Evolutionary conservation across 2,888 invertebrate genomes (phyloP).

Genomic region (Lepidochitona cinerea): DNA sequence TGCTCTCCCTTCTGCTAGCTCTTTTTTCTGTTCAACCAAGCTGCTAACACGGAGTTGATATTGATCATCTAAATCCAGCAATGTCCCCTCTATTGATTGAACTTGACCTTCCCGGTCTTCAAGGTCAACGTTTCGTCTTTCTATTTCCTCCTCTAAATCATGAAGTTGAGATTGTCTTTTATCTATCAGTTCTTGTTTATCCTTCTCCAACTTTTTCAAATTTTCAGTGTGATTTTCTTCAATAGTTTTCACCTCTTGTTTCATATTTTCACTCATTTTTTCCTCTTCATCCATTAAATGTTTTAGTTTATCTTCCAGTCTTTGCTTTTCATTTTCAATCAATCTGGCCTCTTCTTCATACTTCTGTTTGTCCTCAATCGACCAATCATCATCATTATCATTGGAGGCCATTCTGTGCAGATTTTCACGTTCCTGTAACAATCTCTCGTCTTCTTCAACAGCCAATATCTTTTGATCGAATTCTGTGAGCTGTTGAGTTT

Average conservation of each 20-base stretch:
- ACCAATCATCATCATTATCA: slow-evolving; percentile 16
- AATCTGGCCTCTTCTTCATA: slow-evolving; percentile 15
- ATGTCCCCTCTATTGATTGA: slow-evolving; percentile 68
- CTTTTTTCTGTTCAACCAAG: not conserved
- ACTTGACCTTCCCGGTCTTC: slow-evolving; percentile 49
- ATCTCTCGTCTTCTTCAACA: not conserved
- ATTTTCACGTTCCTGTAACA: not conserved
- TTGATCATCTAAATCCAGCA: not conserved
- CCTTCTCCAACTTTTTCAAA: slow-evolving; percentile 5
- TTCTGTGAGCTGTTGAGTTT: not conserved
- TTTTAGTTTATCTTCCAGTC: not conserved
- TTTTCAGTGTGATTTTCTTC: slow-evolving; percentile 44
- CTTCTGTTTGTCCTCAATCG: slow-evolving; percentile 40
- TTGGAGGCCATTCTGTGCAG: not conserved
- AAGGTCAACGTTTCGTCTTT: slow-evolving; percentile 74
- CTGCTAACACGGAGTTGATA: not conserved
- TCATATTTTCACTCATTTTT: not conserved
- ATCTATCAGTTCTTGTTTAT: slow-evolving; percentile 1
- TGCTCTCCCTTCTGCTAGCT: not conserved
- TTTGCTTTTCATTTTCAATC: not conserved
- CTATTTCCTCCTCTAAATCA: slow-evolving; percentile 53
- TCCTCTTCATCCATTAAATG: not conserved
- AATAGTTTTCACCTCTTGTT: slow-evolving; percentile 47
- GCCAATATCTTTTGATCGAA: not conserved
- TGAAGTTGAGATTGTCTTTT: slow-evolving; percentile 29